Base-by-base conservation (phyloP, 2,113 vertebrate species). In the Odontophorus gujanensis region DNA sequence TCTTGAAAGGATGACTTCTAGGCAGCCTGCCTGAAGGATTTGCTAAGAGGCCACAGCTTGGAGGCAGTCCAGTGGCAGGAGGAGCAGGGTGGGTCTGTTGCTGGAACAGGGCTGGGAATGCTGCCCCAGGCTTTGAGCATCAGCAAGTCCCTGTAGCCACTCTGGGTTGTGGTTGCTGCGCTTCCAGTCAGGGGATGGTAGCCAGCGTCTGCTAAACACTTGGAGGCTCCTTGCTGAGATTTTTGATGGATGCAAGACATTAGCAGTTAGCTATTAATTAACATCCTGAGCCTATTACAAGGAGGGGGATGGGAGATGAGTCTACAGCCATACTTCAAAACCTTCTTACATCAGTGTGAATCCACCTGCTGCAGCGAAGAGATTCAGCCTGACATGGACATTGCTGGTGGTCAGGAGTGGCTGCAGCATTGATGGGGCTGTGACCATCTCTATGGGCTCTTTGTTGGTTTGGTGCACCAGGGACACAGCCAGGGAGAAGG, bases 181-280 rank as follows among this genome's bases (percentile, higher is more conserved):
- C 40, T 91, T 21, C 73, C 50, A 81, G n/a, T 73, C 42, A 65
- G 1, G 11, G 40, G 45, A 45, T n/a, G 1, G 0, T 9, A 80
- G 55, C 59, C 59, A 85, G 62, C 2, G 1, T 36, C 68, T 91
- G 82, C 65, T 93, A 93, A 86, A 68, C 11, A 7, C 67, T 87
- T 14, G 65, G 69, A 81, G 85, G 69, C 15, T 82, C 65, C 51
- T 94, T 3, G 5, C 51, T 12, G 11, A 78, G 61, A n/a, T 57
- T 58, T 83, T 74, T 87, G 50, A 73, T 47, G 15, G 47, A 89
- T 73, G 55, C 13, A 53, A 81, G 40, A 25, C 63, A 83, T n/a
- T 24, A 92, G 73, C 91, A 83, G 71, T 92, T 83, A 90, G 72
- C 63, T 77, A 75, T 93, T 92, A 92, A 95, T 95, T 96, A 94